Evolutionary conservation across 2,113 vertebrate species (phyloP).

Genomic region (Ceratotherium simum): DNA sequence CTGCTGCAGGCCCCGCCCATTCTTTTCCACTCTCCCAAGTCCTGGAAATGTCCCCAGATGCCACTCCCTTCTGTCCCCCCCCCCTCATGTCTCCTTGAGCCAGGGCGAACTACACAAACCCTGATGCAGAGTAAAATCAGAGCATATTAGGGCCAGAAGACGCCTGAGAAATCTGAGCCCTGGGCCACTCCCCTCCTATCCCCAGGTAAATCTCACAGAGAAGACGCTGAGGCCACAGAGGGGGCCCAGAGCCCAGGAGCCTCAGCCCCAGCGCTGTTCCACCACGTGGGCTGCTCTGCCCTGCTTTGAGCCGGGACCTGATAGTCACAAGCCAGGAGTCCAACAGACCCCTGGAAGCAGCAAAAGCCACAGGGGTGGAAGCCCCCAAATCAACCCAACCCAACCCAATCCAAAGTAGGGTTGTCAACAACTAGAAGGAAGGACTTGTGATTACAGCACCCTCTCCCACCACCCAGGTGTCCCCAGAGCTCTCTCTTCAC

Average conservation of each 20-base stretch:
- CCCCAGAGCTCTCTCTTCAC: not conserved
- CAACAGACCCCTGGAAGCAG: not conserved
- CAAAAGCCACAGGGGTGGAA: not conserved
- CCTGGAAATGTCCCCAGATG: not conserved
- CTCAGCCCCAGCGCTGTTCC: fast-evolving
- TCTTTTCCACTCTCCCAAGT: not conserved
- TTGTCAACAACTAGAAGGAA: not conserved
- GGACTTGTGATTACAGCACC: not conserved
- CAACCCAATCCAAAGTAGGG: not conserved
- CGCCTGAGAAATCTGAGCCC: not conserved
- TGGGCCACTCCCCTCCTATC: too few relatives aligned
- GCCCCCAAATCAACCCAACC: too few relatives aligned
- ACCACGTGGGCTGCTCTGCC: not conserved
- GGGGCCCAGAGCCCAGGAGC: not conserved
- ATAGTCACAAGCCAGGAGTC: not conserved
- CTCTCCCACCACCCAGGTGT: too few relatives aligned
- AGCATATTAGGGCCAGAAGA: not conserved
- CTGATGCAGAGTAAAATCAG: not conserved
- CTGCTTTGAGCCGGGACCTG: not conserved
- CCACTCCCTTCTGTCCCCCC: too few relatives aligned
- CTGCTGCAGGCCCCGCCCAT: not conserved
- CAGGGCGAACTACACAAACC: not conserved
- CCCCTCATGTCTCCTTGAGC: not conserved
- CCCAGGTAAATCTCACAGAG: not conserved
- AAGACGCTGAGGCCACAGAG: not conserved